These are phyloP conservation scores for Chaetogeoica ovagalla DNA, from an alignment of 2,888 invertebrate genomes.

Conservation along the genomic window DNA sequence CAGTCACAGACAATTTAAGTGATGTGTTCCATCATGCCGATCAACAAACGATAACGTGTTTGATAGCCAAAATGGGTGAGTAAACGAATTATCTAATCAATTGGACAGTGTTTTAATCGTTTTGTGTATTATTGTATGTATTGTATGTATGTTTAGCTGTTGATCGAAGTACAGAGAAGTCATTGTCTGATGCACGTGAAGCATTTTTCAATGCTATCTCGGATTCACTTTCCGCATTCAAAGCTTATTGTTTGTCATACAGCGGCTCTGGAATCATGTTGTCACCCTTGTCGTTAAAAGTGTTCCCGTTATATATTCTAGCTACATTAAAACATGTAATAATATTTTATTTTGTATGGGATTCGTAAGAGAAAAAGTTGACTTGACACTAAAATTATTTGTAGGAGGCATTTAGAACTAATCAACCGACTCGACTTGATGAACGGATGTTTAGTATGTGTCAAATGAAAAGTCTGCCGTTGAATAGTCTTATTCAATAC, in stretches of 20 bases:
- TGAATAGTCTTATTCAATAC: conserved; percentile 76
- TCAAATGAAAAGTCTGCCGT: conserved; percentile 85
- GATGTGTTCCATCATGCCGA: conserved; percentile 90
- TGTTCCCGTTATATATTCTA: conserved; percentile 86
- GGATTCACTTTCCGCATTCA: conserved; percentile 81
- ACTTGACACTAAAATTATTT: not conserved
- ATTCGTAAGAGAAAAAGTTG: not conserved
- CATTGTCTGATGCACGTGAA: conserved; percentile 90
- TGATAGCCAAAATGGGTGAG: conserved; percentile 94
- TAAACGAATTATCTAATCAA: not conserved
- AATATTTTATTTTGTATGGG: conserved; percentile 57
- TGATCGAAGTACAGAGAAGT: conserved; percentile 83
- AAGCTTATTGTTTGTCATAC: conserved; percentile 61
- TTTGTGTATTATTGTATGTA: conserved; percentile 30
- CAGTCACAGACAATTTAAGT: conserved; percentile 79
- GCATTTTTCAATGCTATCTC: conserved; percentile 94
- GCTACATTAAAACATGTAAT: conserved; percentile 83
- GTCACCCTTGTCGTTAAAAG: conserved; percentile 75
- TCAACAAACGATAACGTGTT: conserved; percentile 87
- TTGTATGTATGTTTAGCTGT: conserved; percentile 71
- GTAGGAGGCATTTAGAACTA: conserved; percentile 85
- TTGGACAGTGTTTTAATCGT: not conserved
- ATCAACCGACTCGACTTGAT: conserved; percentile 85
- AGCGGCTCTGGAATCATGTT: conserved; percentile 67
- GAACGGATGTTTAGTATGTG: conserved; percentile 93